phyloP scores from a whole-genome alignment of 2,113 vertebrate genomes.

The Octodon degus region DNA sequence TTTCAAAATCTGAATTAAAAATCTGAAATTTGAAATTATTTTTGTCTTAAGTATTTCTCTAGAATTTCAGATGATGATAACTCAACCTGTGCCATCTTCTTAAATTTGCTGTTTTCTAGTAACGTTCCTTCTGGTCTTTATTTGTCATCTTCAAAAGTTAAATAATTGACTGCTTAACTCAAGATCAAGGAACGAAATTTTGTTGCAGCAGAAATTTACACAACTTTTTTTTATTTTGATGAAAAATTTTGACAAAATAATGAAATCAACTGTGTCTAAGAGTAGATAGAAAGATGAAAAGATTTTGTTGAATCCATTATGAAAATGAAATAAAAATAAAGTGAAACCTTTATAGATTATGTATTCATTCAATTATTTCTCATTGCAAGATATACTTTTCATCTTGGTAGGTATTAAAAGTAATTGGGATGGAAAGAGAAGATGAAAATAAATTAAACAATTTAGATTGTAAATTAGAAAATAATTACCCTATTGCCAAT shows the following conservation, averaged over 20 bases:
- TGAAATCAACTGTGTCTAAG: neutral
- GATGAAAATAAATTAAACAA: neutral
- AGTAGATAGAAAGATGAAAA: neutral
- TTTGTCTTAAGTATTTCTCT: neutral
- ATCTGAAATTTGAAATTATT: neutral
- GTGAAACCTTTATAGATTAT: neutral
- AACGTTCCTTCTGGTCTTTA: neutral
- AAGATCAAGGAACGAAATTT: neutral
- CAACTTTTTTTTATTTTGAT: neutral
- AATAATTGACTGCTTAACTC: neutral
- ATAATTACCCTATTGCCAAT: neutral
- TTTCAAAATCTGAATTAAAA: neutral
- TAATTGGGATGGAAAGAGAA: neutral
- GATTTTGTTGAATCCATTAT: slow-evolving; percentile 15
- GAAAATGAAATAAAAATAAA: slow-evolving; percentile 6
- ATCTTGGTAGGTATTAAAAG: neutral
- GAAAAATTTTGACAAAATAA: neutral
- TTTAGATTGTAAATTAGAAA: neutral
- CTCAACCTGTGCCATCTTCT: neutral
- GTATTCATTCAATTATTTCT: neutral
- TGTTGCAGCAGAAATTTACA: neutral
- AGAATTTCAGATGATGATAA: neutral
- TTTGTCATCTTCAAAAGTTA: neutral
- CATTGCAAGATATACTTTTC: neutral
- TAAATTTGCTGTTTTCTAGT: neutral